Base-by-base conservation (phyloP, 2,888 invertebrate genomes). In the Griposia aprilina region DNA sequence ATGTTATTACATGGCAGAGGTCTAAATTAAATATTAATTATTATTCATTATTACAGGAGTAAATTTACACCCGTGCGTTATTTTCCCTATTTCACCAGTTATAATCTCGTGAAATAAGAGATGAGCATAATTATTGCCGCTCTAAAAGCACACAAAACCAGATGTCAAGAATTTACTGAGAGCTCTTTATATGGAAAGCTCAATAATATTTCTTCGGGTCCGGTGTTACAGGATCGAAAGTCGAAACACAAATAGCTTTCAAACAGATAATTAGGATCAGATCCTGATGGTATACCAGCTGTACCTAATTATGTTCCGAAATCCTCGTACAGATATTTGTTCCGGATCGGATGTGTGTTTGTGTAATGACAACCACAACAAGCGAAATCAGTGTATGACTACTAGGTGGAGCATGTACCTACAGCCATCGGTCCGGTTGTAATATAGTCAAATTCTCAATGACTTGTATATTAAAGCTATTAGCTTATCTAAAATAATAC, bases 361-460 rank as follows among this genome's bases (percentile, higher is more conserved):
- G 23, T 80, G 41, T 81, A 81, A 66, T 66, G n/a, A 48, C 26
- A 55, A 71, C 76, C 81, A 57, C 67, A 76, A 45, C 60, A 62
- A 6, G 50, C n/a, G 60, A 76, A 50, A 59, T 15, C 36, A n/a
- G 41, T 66, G 30, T 60, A 23, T n/a, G 36, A 10, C n/a, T 23
- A 71, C 11, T 15, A 45, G 36, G 3, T 55, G n/a, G 30, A 30
- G 1, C 15, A 8, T 55, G 36, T 30, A 17, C 36, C 5, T 7
- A 76, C 52, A 41, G 30, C n/a, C 1, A 15, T 26, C 10, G 17
- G 23, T 48, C 3, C 26, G 17, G 10, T 65, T 69, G 48, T 59
- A 8, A 30, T 52, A 30, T 36, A 36, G 30, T 36, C 30, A 36
- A 36, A 36, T 36, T 36, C 30, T 36, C 30, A 36, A 36, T 36